A percentile compares a stretch with the other conserved stretches of the same genome.
Conservation (phyloP, 2,888 invertebrate species). For the Leucoptera coffeella region DNA sequence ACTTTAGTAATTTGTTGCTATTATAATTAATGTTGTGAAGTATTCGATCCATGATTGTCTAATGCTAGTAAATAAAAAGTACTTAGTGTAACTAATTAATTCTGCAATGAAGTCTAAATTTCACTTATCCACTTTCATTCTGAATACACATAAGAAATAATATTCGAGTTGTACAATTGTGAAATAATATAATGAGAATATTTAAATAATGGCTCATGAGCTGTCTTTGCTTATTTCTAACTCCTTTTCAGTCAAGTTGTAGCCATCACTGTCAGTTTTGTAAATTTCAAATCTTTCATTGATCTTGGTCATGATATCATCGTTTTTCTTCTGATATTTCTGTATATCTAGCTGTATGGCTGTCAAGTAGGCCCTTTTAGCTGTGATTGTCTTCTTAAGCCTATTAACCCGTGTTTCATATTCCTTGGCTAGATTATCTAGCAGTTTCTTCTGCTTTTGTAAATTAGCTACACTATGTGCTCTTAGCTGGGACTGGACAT, state of each 20-base stretch:
- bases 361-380: slow-evolving; percentile 34
- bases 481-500: slow-evolving; percentile 29
- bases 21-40: too few species aligned
- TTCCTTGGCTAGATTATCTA: slow-evolving; percentile 29
- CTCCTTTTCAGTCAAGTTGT: slow-evolving; percentile 17
- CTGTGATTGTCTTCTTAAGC: slow-evolving; percentile 25
- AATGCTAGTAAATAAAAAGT: too few species aligned
- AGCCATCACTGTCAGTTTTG: slow-evolving; percentile 22
- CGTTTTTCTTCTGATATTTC: slow-evolving; percentile 37
- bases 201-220: slow-evolving; percentile 23
- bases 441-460: slow-evolving; percentile 24
- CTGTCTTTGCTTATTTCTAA: slow-evolving; percentile 16
- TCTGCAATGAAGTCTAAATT: slow-evolving; percentile 15
- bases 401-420: slow-evolving; percentile 28
- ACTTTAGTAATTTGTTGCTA: too few species aligned
- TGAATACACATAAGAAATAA: slow-evolving; percentile 25
- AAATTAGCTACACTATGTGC: slow-evolving; percentile 27
- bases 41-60: too few species aligned
- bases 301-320: slow-evolving; percentile 22
- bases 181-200: too few species aligned
- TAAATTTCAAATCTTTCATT: too few species aligned
- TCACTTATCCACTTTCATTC: slow-evolving; percentile 34
- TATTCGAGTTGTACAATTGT: slow-evolving; percentile 39
- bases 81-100: too few species aligned
- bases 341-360: slow-evolving; percentile 35